Percentiles rank a stretch among this genome's conserved stretches.
phyloP scores from a whole-genome alignment of 2,888 invertebrate genomes.

The Therioaphis trifolii region DNA sequence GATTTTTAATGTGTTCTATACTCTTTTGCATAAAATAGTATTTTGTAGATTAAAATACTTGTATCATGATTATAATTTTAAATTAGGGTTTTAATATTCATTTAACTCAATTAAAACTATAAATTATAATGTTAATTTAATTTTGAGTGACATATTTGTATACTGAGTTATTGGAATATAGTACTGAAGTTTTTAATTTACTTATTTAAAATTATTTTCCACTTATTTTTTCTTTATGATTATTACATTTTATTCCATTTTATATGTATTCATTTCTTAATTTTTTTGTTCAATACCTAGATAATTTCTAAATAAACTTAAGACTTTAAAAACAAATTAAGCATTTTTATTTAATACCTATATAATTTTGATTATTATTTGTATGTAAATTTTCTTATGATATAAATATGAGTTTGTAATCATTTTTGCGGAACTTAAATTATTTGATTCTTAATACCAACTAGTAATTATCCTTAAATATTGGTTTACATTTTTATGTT shows the following conservation, averaged over 20 bases:
- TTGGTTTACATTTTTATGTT: not conserved
- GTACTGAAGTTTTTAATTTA: not conserved
- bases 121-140: constrained; percentile 15
- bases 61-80: constrained; percentile 30
- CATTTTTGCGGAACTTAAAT: too few species aligned
- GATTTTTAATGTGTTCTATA: not conserved
- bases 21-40: constrained; percentile 9
- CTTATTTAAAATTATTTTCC: not conserved
- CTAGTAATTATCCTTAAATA: too few species aligned
- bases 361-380: too few species aligned
- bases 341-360: too few species aligned
- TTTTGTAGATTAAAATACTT: constrained; percentile 25
- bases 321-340: too few species aligned
- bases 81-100: not conserved
- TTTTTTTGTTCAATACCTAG: too few species aligned
- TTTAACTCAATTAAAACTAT: not conserved
- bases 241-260: not conserved
- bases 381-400: too few species aligned
- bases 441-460: too few species aligned
- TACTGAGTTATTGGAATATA: not conserved
- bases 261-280: not conserved
- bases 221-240: not conserved
- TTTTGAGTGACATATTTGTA: not conserved
- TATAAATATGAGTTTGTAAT: too few species aligned
- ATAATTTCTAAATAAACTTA: too few species aligned